Base-by-base conservation (phyloP, 1,140 invertebrate genomes). In the Drosophila suzukii region DNA sequence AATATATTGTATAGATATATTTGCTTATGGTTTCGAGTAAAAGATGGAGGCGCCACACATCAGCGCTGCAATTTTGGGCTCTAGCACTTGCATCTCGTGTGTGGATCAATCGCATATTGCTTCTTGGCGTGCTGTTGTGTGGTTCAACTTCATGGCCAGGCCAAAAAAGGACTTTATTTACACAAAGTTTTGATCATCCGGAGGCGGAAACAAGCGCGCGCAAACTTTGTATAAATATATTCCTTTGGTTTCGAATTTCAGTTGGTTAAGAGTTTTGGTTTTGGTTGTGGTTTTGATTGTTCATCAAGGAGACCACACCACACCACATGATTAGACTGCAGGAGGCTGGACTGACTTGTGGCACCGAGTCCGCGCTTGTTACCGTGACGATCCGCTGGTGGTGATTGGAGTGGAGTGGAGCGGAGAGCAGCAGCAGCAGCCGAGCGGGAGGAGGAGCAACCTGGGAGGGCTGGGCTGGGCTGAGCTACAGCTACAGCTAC, bases 211-310 rank as follows among this genome's bases (percentile, higher is more conserved):
- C 27, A 13, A 67, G 53, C 57, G 58, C 54, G 57, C 41, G 24
- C 27, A 85, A 91, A 91, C 90, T 91, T 91, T 91, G 90, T 91
- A 91, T 91, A 91, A 91, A 91, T 91, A 91, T 91, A 91, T 81
- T 91, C 90, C 90, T 91, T 91, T 91, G 84, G 51, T 65, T 63
- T 34, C 46, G 32, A 56, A 53, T 75, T 75, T 66, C 43, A 44
- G 61, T 72, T 77, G 39, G 58, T 75, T 75, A 53, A 57, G 36
- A 53, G 50, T 36, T 50, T 34, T 50, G 27, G 27, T 34, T 75
- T 66, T 75, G 57, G 38, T 39, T 51, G 7, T 32, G 49, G n/a
- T 34, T 75, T 66, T 58, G 56, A 38, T 39, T 46, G 30, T 75
- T 73, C 68, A 75, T 74, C 72, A 38, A 41, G 71, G 73, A 5